Base-by-base conservation (phyloP, 1,140 invertebrate genomes). In the Ostrea denselamellosa region DNA sequence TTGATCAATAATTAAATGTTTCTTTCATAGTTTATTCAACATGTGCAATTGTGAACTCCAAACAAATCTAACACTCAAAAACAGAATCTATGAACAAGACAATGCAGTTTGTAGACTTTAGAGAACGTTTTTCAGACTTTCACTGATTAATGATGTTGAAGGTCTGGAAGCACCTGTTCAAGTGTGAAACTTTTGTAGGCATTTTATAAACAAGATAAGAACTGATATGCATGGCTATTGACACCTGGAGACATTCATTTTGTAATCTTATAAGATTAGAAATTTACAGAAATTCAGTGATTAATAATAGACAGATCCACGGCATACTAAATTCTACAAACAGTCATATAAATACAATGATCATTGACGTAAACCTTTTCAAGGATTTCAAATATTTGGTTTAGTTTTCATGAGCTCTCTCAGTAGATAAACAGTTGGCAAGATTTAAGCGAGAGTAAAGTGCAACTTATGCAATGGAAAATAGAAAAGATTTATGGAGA, bases 151-250 rank as follows among this genome's bases (percentile, higher is more conserved):
- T 62, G 14, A 62, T 62, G 14, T 19, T 44, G 34, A 44, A 44
- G 5, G 34, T 58, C 25, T 22, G 25, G 25, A 77, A 77, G 28
- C 25, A 12, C 22, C 28, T 34, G 68, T 77, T 14, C 68, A 77
- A 25, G 68, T 77, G 68, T 77, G 25, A 77, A 77, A 28, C 68
- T 77, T 77, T 77, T 77, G 68, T 77, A 28, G 68, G 25, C 28
- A 77, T 28, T 77, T 77, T 77, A 77, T 77, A 28, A 28, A 77
- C 28, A 28, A 28, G 68, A 77, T 44, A 77, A 77, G 68, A 34
- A 17, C 25, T 77, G 68, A 77, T 77, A 28, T 77, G 68, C 68
- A 28, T 25, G 14, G 8, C 14, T 77, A 77, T 34, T 77, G 68
- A 77, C 68, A 77, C 68, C 68, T 77, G 8, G 68, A 77, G 7